Percentiles rank a stretch among this genome's conserved stretches.
Evolutionary conservation across 2,113 vertebrate species (phyloP).

Genomic region (Esox niger): DNA sequence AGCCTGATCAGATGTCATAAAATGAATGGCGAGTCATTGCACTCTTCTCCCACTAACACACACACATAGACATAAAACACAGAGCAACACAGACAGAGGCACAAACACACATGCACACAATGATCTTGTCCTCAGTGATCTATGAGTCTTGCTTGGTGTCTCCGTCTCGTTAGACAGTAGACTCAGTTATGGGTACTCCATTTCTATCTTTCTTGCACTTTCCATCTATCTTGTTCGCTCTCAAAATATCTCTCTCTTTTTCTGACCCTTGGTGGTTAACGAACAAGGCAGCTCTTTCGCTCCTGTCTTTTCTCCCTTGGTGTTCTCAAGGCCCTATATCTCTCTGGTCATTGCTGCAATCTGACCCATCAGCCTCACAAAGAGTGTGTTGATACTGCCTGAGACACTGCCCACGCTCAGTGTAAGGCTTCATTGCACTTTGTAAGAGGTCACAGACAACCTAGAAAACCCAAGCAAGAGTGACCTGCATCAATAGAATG

Average conservation of each 20-base stretch:
- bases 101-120: not conserved
- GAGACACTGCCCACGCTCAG: no score
- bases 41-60: not conserved
- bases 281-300: no score
- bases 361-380: no score
- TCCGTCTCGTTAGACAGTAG: not conserved
- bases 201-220: not conserved
- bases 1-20: slow-evolving; percentile 19
- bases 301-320: not conserved
- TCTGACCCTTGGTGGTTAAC: not conserved
- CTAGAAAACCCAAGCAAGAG: no score
- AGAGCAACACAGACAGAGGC: no score
- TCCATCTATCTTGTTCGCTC: no score
- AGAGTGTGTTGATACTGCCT: no score
- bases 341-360: not conserved
- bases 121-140: not conserved
- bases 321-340: not conserved
- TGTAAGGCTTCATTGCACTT: no score
- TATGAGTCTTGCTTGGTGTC: not conserved
- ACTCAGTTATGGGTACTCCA: not conserved
- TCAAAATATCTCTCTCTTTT: not conserved
- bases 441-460: no score
- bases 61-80: not conserved
- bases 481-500: no score
- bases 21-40: slow-evolving; percentile 1